Conservation (phyloP, 2,888 invertebrate genomes). For the Lathronympha strigana region DNA sequence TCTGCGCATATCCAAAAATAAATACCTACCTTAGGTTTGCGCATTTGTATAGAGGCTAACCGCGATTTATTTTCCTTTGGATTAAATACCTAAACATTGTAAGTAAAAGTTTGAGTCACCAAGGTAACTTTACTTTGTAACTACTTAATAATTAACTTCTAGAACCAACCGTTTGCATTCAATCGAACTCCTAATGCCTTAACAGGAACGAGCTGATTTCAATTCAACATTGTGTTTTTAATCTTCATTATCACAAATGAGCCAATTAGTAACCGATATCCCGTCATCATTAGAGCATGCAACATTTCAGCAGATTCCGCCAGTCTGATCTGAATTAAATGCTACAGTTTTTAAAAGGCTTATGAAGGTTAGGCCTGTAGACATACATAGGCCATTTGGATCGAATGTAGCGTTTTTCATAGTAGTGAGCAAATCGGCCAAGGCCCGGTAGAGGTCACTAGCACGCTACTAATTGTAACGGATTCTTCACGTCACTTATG, state of each 20-base stretch:
- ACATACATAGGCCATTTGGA: neutral
- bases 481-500: constrained; percentile 11
- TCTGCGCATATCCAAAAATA: too few relatives aligned
- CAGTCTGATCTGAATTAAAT: constrained; percentile 3
- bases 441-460: constrained; percentile 60
- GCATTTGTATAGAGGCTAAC: too few relatives aligned
- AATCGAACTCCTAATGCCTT: constrained; percentile 3
- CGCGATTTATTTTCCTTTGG: too few relatives aligned
- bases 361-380: neutral
- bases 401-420: constrained; percentile 54
- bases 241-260: constrained; percentile 25
- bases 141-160: neutral
- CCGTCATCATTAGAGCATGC: constrained; percentile 29
- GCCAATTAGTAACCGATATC: constrained; percentile 37
- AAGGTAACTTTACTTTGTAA: too few relatives aligned
- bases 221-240: constrained; percentile 17
- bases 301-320: constrained; percentile 24
- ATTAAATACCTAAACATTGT: neutral
- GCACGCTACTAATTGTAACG: constrained; percentile 44
- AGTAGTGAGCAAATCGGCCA: constrained; percentile 64
- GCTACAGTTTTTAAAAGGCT: neutral
- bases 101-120: too few relatives aligned
- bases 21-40: too few relatives aligned
- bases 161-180: neutral
- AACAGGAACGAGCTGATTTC: constrained; percentile 10